Evolutionary conservation across 2,888 invertebrate species (phyloP), one percentile per base, ranked within the genome.

Genomic region (Philereme transversata): DNA sequence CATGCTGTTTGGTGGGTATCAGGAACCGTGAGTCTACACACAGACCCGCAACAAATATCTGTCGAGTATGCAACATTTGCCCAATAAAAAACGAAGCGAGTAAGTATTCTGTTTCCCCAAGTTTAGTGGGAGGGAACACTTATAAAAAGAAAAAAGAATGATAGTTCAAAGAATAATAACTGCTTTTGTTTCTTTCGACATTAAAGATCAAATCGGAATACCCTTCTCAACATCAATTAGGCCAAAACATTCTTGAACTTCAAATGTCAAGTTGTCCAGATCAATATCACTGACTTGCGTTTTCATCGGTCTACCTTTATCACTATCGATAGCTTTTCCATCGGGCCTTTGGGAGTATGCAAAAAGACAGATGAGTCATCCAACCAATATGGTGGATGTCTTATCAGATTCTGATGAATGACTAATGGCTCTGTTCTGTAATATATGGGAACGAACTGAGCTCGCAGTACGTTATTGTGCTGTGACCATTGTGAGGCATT

Each of bases 341-440:
- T 72, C 64, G 60, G 62, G 66, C 73, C 72, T 77, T 71, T 67
- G 74, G 60, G 69, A 61, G 51, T 74, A 81, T 81, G 84, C 82
- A 82, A 84, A 86, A 84, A 81, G 77, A 75, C 74, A 65, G 74
- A 79, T 84, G 83, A 83, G 67, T 81, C 82, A 82, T 78, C 76
- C 57, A 57, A 65, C 70, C 75, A 77, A 72, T 75, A 76, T 73
- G 73, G 60, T 58, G 60, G 51, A 44, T 43, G 51, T 36, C 68
- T 79, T 84, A 86, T 86, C 86, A 73, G 83, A 83, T 84, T 56
- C 64, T 72, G 5, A 38, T 43, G 34, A 73, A 80, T 83, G 83
- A 84, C 76, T 84, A 83, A 84, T 79, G 76, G 72, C 54, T 68
- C 51, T n/a, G n/a, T 6, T 44, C 43, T 36, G 50, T 9, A n/a